Base-by-base conservation (phyloP, 2,888 invertebrate genomes). In the Yponomeuta evonymella region DNA sequence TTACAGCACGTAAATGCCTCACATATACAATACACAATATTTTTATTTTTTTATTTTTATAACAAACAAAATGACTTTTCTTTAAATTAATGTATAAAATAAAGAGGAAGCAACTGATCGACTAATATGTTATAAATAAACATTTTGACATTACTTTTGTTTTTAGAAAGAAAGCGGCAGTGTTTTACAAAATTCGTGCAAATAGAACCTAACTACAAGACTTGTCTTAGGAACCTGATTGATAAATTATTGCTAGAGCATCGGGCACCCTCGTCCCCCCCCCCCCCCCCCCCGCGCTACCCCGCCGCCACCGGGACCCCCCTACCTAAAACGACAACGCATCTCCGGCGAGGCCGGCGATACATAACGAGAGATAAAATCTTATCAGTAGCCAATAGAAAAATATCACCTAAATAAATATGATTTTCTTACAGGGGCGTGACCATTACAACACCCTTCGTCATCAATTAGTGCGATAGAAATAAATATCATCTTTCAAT, bases 361-460 rank as follows among this genome's bases (percentile, higher is more conserved):
- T 82, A 81, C 87, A 84, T 87, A 87, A 88, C 88, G 88, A 88
- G 71, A 76, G 86, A 87, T 88, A 85, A 88, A 87, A 88, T 87
- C 89, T 89, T 88, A 89, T 88, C 86, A 88, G 90, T 90, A 90
- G 91, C 91, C 91, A 89, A 91, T 91, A 92, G 89, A 92, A 92
- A 92, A 92, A 91, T 91, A 92, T 91, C 90, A 91, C 91, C 89
- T 90, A 91, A 92, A 91, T 89, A 91, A 90, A 90, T 90, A 90
- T 90, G 84, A 86, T 85, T 87, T 88, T 87, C 81, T 84, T 79
- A 83, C 81, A 82, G 83, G 82, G 82, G 82, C 79, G 79, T 58
- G 30, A 36, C 10, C 48, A 48, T 36, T 71, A 66, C 69, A 67
- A 68, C 69, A 48, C 76, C 75, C 8, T 63, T 30, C 36, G 29